Base-by-base conservation (phyloP, 2,888 invertebrate species). In the Nebria salina region DNA sequence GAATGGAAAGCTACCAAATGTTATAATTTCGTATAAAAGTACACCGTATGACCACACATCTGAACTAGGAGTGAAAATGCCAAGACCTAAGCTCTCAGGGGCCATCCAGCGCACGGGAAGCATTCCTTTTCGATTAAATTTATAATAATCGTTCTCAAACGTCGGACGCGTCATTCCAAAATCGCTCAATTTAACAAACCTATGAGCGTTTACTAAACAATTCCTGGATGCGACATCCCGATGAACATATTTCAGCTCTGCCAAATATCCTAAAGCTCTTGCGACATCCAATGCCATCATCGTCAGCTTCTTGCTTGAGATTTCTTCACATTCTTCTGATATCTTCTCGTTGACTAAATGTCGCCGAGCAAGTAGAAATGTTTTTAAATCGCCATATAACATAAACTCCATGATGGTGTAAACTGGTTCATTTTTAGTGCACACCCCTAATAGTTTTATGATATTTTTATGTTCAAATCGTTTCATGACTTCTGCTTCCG, bases 401-500 rank as follows among this genome's bases (percentile, higher is more conserved):
- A 97, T 96, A 86, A 96, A 97, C 88, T 98, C 97, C 97, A 98
- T 97, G 13, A 98, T 93, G 0, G 96, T 96, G 86, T 96, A 95
- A 72, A 97, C 95, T 0, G 97, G 97, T 86, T 97, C 96, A 72
- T 92, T 93, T 86, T 95, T 94, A 0, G 97, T 95, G 85, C 96
- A 96, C 11, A 98, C 97, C 0, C 95, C 97, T 25, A 97, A 89
- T 43, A 98, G 90, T 84, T 93, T 93, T 13, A 98, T 94, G 78
- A 98, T 94, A 88, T 98, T 97, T 86, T 94, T 93, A 87, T 98
- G 97, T 80, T 96, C 95, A 88, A 98, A 97, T 73, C 95, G 92
- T 87, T 97, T 97, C 97, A 98, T 98, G 26, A 96, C 94, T 87
- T 97, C 97, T 1, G 97, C 97, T 88, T 98, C 98, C 76, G 96